These are phyloP conservation scores for Polypterus bichir DNA, from an alignment of 2,113 vertebrate species.

Conservation along the genomic window DNA sequence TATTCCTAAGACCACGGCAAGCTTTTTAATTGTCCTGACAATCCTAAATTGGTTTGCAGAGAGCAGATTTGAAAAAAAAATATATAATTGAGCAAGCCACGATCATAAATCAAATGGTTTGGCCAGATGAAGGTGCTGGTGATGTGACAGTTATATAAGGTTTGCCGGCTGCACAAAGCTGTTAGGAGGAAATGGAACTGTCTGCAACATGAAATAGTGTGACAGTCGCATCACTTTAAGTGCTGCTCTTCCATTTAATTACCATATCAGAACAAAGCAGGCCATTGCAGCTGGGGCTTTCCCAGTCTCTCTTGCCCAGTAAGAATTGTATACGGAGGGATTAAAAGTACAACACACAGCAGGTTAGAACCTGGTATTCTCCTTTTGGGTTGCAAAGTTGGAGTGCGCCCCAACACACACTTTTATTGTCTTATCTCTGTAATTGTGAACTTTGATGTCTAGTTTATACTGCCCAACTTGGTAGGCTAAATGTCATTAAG, in stretches of 20 bases:
- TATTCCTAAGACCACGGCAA: constrained; percentile 5
- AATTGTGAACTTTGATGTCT: no score
- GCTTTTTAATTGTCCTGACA: constrained; percentile 26
- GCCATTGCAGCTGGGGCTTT: constrained; percentile 22
- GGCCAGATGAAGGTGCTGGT: constrained; percentile 7
- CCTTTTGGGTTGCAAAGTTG: neutral
- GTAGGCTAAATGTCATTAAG: no score
- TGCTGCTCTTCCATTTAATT: constrained; percentile 42
- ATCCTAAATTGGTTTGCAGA: constrained; percentile 13
- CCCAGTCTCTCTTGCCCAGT: constrained; percentile 28
- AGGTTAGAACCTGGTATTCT: constrained; percentile 24
- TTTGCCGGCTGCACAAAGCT: constrained; percentile 24
- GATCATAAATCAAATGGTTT: constrained; percentile 25
- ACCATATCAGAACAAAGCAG: constrained; percentile 32
- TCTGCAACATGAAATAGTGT: constrained; percentile 40
- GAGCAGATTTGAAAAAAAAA: constrained; percentile 22
- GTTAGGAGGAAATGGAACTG: constrained; percentile 38
- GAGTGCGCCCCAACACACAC: no score
- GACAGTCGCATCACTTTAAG: constrained; percentile 27
- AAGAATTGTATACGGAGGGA: constrained; percentile 20
- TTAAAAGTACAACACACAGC: constrained; percentile 25
- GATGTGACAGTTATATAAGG: constrained; percentile 32
- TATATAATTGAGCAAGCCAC: constrained; percentile 18
- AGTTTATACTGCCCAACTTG: no score
- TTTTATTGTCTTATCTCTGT: no score